Base-by-base conservation (phyloP, 2,113 vertebrate genomes). In the Heterocephalus glaber region DNA sequence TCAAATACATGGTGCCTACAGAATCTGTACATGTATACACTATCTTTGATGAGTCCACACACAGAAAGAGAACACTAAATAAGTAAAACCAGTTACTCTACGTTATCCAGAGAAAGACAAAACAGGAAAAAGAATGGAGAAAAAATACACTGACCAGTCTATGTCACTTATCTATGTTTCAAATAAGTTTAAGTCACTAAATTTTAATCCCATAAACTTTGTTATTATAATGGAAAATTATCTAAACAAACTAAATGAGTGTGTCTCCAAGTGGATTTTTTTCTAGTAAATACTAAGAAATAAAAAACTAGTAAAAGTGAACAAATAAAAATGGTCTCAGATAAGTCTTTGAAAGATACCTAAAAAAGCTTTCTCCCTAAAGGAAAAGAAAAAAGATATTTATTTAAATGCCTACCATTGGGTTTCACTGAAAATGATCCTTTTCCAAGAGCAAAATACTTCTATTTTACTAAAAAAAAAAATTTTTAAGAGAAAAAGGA, bases 221-320 rank as follows among this genome's bases (percentile, higher is more conserved):
- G 30, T 80, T 54, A 86, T 52, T 82, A 65, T 30, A 76, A 76
- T 47, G 35, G 30, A 90, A 95, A 79, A 66, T 47, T 63, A 96
- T 68, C 61, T 87, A 54, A 92, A 72, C 41, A 96, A 95, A 80
- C 41, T 30, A 94, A 94, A 47, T 35, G 35, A 89, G 38, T 65
- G 65, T 35, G 7, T 52, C 58, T 63, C 63, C 22, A 54, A 44
- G 14, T 66, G 47, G 1, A 16, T 13, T 89, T 72, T 86, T 76
- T 76, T 76, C 44, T n/a, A 89, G 56, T 20, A 63, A 77, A 89
- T 66, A 94, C 10, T 66, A 10, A 54, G 41, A 74, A 35, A 63
- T 74, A 20, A 63, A n/a, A 44, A 83, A 89, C 88, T 3, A 44
- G 44, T 74, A 74, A 72, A 61, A 63, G 5, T 74, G 35, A 88